Evolutionary conservation across 1,140 invertebrate species (phyloP).

Genomic region (Papilio dardanus): DNA sequence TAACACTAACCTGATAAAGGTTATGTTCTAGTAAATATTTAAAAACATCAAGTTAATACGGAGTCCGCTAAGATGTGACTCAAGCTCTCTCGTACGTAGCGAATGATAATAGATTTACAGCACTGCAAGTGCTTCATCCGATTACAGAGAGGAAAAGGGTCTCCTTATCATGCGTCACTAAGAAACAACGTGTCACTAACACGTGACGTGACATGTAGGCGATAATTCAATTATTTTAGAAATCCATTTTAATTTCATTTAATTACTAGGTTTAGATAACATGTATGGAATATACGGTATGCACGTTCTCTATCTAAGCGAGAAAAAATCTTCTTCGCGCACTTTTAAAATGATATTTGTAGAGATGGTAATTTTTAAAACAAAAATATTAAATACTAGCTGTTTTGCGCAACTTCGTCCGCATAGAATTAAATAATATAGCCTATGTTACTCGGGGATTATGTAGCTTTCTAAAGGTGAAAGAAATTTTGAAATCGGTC

Average conservation of each 20-base stretch:
- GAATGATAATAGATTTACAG: slow-evolving; percentile 38
- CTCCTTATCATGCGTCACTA: slow-evolving; percentile 31
- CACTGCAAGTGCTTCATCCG: slow-evolving; percentile 37
- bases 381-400: too few species aligned
- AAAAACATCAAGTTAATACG: slow-evolving; percentile 12
- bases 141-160: slow-evolving; percentile 31
- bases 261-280: not conserved
- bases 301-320: not conserved
- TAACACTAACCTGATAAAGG: not conserved
- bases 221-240: slow-evolving; percentile 18
- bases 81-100: slow-evolving; percentile 9
- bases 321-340: too few species aligned
- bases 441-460: too few species aligned
- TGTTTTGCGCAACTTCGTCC: too few species aligned
- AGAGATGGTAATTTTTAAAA: too few species aligned
- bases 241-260: slow-evolving; percentile 14
- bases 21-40: not conserved
- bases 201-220: slow-evolving; percentile 10
- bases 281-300: not conserved
- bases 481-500: too few species aligned
- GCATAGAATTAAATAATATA: too few species aligned
- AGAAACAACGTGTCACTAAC: slow-evolving; percentile 28
- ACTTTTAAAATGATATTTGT: too few species aligned
- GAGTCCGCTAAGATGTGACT: slow-evolving; percentile 7
- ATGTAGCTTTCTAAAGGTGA: too few species aligned